These are phyloP conservation scores for Lamellibrachia columna DNA, from an alignment of 2,888 invertebrate genomes.

Conservation along the genomic window DNA sequence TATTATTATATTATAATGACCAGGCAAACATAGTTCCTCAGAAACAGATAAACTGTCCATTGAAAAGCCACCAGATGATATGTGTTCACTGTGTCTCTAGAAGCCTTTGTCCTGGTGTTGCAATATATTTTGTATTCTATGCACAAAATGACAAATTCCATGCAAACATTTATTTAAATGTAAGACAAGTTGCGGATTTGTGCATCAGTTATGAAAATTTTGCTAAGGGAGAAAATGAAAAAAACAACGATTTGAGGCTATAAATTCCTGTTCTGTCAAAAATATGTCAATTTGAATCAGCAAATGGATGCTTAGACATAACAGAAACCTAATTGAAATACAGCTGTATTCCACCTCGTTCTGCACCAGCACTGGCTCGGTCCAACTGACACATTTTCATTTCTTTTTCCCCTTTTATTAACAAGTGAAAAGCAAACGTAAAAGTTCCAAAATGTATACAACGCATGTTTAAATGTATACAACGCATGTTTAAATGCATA, in stretches of 20 bases:
- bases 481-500: not conserved
- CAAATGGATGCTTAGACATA: not conserved
- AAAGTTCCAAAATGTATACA: not conserved
- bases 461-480: no score
- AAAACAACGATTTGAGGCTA: not conserved
- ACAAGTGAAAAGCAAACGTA: not conserved
- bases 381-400: not conserved
- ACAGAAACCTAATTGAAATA: not conserved
- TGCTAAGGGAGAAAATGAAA: no score
- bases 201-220: not conserved
- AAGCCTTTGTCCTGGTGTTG: not conserved
- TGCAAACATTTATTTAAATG: constrained; percentile 20
- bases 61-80: not conserved
- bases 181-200: not conserved
- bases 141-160: not conserved
- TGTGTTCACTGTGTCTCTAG: not conserved
- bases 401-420: not conserved
- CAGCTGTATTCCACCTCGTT: not conserved
- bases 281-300: not conserved
- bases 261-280: not conserved
- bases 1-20: no score
- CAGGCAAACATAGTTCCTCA: not conserved
- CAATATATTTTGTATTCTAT: not conserved
- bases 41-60: not conserved
- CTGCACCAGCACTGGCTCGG: not conserved